Percentiles rank a stretch among this genome's conserved stretches.
Conservation (phyloP, 2,797 vertebrate species). For the Coluber constrictor region DNA sequence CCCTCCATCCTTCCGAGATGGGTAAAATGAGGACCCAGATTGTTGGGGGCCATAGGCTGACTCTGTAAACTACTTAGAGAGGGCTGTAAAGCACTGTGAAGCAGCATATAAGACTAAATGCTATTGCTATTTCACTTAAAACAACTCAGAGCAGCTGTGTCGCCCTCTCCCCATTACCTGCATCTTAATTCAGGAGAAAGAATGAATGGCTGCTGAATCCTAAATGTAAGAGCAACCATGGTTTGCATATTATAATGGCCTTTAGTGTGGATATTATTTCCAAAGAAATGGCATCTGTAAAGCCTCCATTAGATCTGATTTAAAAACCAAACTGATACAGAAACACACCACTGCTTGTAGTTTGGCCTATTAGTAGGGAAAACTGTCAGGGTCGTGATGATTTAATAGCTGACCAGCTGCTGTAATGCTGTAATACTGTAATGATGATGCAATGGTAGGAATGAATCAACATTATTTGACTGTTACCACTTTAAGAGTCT, state of each 20-base stretch:
- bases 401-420: too few species aligned
- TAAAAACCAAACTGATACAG: not conserved
- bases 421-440: too few species aligned
- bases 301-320: too few species aligned
- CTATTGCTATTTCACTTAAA: not conserved
- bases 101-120: too few species aligned
- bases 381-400: not conserved
- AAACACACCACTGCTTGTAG: not conserved
- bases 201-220: not conserved
- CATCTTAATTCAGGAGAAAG: not conserved
- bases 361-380: not conserved
- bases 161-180: not conserved
- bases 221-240: not conserved
- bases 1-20: too few species aligned
- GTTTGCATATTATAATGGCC: not conserved
- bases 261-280: not conserved
- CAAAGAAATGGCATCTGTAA: not conserved
- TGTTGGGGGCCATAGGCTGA: too few species aligned
- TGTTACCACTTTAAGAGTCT: too few species aligned
- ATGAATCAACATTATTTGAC: too few species aligned
- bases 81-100: too few species aligned
- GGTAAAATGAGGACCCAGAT: too few species aligned
- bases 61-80: too few species aligned
- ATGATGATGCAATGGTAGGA: too few species aligned
- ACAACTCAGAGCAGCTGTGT: not conserved